Evolutionary conservation across 2,113 vertebrate genomes (phyloP).

Genomic region (Sinosuthora webbiana): DNA sequence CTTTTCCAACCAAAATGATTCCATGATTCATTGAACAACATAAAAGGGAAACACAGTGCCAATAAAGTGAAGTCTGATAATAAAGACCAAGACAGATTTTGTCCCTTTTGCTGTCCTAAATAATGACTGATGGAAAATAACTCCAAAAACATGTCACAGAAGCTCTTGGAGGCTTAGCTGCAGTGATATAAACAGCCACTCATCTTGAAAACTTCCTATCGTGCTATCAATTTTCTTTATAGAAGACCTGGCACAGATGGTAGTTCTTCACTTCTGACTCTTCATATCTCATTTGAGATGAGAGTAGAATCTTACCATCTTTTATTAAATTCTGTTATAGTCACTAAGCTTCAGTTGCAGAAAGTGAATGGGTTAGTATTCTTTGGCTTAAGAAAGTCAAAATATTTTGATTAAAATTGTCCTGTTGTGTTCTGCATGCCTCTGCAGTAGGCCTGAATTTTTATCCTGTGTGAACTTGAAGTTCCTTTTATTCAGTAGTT

Average conservation of each 20-base stretch:
- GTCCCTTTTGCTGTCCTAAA: background rate
- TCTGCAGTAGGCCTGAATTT: background rate
- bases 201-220: background rate
- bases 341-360: background rate
- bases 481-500: background rate
- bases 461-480: background rate
- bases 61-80: background rate
- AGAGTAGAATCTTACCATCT: background rate
- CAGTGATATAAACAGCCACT: background rate
- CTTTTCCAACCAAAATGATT: background rate
- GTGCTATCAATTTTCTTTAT: background rate
- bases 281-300: background rate
- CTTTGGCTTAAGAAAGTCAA: background rate
- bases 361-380: background rate
- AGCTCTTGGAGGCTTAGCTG: background rate
- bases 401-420: background rate
- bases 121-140: background rate
- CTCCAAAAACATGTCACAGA: background rate
- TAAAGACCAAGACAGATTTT: background rate
- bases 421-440: background rate
- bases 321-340: background rate
- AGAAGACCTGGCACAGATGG: background rate
- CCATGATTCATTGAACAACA: background rate
- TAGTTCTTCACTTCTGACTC: background rate
- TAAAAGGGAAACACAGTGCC: background rate